These are phyloP conservation scores for Columba guinea DNA, from an alignment of 2,797 vertebrate species.

Conservation along the genomic window DNA sequence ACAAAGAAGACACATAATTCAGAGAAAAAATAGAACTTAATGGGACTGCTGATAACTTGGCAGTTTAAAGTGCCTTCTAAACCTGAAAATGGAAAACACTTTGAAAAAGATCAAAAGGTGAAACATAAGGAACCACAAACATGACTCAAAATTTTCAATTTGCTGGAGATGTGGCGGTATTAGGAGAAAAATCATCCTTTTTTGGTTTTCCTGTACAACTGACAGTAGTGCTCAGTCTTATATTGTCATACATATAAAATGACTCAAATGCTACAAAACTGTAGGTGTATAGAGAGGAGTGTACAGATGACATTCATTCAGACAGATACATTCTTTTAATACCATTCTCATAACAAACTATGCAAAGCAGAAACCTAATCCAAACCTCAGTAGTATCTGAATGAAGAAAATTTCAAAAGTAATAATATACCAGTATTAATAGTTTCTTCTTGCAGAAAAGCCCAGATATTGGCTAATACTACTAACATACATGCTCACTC, in stretches of 20 bases:
- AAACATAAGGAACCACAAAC: background rate
- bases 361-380: background rate
- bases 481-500: background rate
- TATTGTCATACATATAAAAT: background rate
- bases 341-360: background rate
- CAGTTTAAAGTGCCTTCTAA: slow-evolving; percentile 18
- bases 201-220: background rate
- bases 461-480: background rate
- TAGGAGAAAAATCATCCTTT: background rate
- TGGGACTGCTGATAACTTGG: background rate
- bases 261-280: background rate
- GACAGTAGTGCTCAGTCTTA: background rate
- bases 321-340: background rate
- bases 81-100: slow-evolving; percentile 15
- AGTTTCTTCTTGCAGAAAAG: background rate
- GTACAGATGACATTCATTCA: background rate
- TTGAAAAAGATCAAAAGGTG: background rate
- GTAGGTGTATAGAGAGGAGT: background rate
- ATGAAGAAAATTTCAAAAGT: background rate
- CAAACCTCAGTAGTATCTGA: background rate
- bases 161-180: background rate
- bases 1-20: background rate
- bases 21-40: slow-evolving; percentile 8
- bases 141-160: background rate
- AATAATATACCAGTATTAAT: background rate